Percentiles rank a stretch among this genome's conserved stretches.
Evolutionary conservation across 1,140 invertebrate species (phyloP).

Genomic region (Eueides isabella): DNA sequence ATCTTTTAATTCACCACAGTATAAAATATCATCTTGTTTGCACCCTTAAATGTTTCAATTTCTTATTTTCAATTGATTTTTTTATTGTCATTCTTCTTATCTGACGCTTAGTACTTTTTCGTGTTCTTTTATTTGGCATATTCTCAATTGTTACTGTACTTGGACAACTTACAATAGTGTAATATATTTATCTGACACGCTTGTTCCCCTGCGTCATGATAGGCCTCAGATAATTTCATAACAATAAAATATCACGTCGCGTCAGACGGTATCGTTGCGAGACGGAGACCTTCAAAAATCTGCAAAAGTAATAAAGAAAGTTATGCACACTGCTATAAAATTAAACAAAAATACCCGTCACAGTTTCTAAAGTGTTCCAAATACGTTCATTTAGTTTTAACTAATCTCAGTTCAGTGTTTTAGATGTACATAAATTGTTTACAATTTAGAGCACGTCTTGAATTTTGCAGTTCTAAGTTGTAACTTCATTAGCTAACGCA

Average conservation of each 20-base stretch:
- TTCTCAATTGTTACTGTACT: neutral
- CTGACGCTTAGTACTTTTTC: neutral
- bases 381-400: slow-evolving; percentile 14
- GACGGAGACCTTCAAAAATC: no score
- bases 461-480: slow-evolving; percentile 59
- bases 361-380: neutral
- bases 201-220: no score
- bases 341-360: neutral
- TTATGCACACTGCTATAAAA: neutral
- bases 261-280: no score
- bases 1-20: slow-evolving; percentile 17
- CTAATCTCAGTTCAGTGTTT: neutral
- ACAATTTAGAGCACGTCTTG: slow-evolving; percentile 38
- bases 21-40: slow-evolving; percentile 30
- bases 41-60: slow-evolving; percentile 22
- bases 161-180: no score
- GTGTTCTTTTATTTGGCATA: slow-evolving; percentile 1
- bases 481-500: slow-evolving; percentile 63
- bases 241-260: no score
- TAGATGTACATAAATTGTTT: slow-evolving; percentile 2
- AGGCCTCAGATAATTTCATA: no score
- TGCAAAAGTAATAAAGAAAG: neutral
- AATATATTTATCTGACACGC: no score
- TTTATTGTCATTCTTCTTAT: neutral
- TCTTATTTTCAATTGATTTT: slow-evolving; percentile 9